Base-by-base conservation (phyloP, 2,797 vertebrate genomes). In the Gymnocypris eckloni region DNA sequence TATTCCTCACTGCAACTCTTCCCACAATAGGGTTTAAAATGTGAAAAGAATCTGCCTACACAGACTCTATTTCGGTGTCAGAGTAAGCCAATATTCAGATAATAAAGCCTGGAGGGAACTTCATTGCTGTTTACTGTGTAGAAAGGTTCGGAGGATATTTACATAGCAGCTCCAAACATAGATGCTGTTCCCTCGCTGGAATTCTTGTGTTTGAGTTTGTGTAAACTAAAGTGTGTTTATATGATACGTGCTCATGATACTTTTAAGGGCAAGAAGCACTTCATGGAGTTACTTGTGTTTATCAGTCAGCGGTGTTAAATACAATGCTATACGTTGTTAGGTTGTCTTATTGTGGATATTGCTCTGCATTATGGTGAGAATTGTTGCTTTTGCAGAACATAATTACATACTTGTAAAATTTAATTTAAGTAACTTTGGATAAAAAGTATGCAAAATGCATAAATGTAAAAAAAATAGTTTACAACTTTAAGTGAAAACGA, bases 191-290 rank as follows among this genome's bases (percentile, higher is more conserved):
- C 52, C 6, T 59, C 33, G 5, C 80, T 71, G 67, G 67, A 43
- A 59, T 82, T 25, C 20, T n/a, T 28, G 69, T 45, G 41, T 16
- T 16, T 2, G 15, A 6, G 52, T 82, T 72, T 73, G 11, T 73
- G 52, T 73, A 48, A 83, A 73, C 81, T 45, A 16, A 3, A 43
- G 67, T 79, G 37, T 83, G 81, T 83, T 73, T 48, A 73, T 73
- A n/a, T n/a, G 10, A 41, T 48, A 10, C 11, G 33, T 33, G 41
- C 16, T 22, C 8, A 7, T 73, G 18, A 45, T 66, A 75, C 82
- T 61, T 76, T 76, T 66, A 66, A 41, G 20, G n/a, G 66, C 33
- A 25, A 61, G 59, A 61, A 25, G 12, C 4, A 25, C 59, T 61
- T 61, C 56, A 1, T n/a, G 48, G 50, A 39, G 22, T 41, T 59